Percentiles rank a stretch among this genome's conserved stretches.
Evolutionary conservation across 2,888 invertebrate species (phyloP).

Genomic region (Agrochola lychnidis): DNA sequence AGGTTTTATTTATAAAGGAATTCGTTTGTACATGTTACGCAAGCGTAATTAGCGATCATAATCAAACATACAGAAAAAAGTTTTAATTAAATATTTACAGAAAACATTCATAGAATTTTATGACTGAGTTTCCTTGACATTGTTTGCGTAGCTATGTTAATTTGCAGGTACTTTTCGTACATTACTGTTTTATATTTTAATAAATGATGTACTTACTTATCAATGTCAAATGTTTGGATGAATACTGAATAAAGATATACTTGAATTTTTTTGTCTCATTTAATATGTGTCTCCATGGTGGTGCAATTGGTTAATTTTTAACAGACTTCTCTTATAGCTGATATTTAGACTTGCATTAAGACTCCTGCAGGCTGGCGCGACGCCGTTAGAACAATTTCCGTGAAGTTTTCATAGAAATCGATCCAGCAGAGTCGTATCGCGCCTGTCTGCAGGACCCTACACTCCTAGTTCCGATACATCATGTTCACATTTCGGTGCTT

Average conservation of each 20-base stretch:
- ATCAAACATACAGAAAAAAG: constrained; percentile 2
- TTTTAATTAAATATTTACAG: constrained; percentile 5
- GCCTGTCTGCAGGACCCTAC: background rate
- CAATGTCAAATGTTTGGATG: constrained; percentile 60
- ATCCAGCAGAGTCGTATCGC: too few species aligned
- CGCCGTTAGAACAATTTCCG: too few species aligned
- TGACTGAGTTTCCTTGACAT: constrained; percentile 23
- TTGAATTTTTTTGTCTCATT: constrained; percentile 48
- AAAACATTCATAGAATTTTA: constrained; percentile 20
- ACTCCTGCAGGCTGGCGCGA: too few species aligned
- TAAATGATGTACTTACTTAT: constrained; percentile 60
- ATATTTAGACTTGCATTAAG: background rate
- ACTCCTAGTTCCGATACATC: background rate
- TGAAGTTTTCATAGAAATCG: too few species aligned
- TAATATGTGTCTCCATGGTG: background rate
- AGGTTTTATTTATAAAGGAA: constrained; percentile 13
- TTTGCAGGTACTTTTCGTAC: constrained; percentile 44
- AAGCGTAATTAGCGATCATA: constrained; percentile 23
- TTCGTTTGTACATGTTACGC: constrained; percentile 16
- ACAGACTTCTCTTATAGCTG: background rate
- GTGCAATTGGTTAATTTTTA: background rate
- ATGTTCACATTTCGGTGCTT: background rate
- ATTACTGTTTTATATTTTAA: constrained; percentile 49
- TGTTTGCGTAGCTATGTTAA: constrained; percentile 34
- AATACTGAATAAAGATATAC: constrained; percentile 64